Evolutionary conservation across 2,888 invertebrate species (phyloP).

Genomic region (Dione vanillae): DNA sequence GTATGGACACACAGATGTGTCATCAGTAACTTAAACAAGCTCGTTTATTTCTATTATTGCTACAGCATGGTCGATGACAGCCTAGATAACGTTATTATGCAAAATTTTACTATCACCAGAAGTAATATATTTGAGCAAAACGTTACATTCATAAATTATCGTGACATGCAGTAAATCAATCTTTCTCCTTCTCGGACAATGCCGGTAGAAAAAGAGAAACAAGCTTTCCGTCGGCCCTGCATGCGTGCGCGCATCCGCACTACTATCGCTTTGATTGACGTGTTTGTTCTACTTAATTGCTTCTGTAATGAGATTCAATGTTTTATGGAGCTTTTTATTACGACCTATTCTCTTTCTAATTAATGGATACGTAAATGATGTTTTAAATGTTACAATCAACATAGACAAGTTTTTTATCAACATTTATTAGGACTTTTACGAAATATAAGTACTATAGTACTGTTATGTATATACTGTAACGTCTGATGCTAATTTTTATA

Average conservation of each 20-base stretch:
- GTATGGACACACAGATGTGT: constrained; percentile 27
- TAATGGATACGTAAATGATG: constrained; percentile 38
- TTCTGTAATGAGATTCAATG: constrained; percentile 54
- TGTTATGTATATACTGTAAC: background rate
- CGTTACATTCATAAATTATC: constrained; percentile 47
- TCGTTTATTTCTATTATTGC: constrained; percentile 38
- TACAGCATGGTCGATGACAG: constrained; percentile 45
- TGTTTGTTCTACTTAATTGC: constrained; percentile 61
- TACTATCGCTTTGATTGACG: constrained; percentile 59
- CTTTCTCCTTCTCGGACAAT: constrained; percentile 50
- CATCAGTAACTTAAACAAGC: constrained; percentile 31
- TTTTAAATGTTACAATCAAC: constrained; percentile 27
- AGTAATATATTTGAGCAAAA: constrained; percentile 39
- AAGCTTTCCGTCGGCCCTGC: constrained; percentile 52
- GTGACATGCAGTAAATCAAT: constrained; percentile 51
- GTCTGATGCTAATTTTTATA: constrained; percentile 7
- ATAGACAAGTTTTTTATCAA: background rate
- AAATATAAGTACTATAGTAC: background rate
- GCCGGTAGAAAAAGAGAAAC: constrained; percentile 63
- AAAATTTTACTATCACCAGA: constrained; percentile 58
- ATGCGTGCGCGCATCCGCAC: constrained; percentile 44
- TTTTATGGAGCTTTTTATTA: constrained; percentile 54
- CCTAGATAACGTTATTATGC: constrained; percentile 57
- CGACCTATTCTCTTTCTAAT: constrained; percentile 37
- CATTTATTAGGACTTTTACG: background rate